phyloP scores from a whole-genome alignment of 1,140 invertebrate genomes.

The Pseudomyrmex dendroicus region DNA sequence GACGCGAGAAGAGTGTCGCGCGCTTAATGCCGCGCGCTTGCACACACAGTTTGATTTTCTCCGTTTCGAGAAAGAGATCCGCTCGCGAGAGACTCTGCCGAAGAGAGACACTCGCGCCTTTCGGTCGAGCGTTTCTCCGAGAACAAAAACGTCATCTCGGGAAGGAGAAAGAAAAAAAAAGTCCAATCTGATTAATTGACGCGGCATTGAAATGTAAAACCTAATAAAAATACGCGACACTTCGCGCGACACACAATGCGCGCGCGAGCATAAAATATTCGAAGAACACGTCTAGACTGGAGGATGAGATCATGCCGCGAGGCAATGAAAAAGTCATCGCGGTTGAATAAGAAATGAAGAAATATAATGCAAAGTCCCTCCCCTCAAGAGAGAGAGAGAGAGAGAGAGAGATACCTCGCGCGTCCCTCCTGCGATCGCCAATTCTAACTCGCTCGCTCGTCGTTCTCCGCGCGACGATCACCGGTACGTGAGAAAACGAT shows the following conservation, averaged over 20 bases:
- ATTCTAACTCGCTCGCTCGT: background rate
- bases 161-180: too few relatives aligned
- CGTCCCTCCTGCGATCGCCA: background rate
- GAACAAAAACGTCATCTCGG: too few relatives aligned
- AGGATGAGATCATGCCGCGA: background rate
- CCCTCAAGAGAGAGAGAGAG: background rate
- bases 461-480: background rate
- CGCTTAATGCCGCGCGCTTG: constrained; percentile 1
- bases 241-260: too few relatives aligned
- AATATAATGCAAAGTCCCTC: background rate
- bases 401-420: background rate
- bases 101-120: background rate
- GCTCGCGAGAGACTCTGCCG: too few relatives aligned
- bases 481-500: constrained; percentile 30
- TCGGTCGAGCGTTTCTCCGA: background rate
- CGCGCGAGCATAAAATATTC: background rate
- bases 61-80: too few relatives aligned
- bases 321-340: background rate
- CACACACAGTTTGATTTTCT: too few relatives aligned
- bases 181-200: background rate
- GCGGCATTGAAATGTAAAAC: background rate
- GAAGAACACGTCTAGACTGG: background rate
- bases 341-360: background rate
- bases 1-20: constrained; percentile 30
- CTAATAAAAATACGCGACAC: too few relatives aligned